Evolutionary conservation across 2,113 vertebrate species (phyloP).

Genomic region (Hypanus sabinus): DNA sequence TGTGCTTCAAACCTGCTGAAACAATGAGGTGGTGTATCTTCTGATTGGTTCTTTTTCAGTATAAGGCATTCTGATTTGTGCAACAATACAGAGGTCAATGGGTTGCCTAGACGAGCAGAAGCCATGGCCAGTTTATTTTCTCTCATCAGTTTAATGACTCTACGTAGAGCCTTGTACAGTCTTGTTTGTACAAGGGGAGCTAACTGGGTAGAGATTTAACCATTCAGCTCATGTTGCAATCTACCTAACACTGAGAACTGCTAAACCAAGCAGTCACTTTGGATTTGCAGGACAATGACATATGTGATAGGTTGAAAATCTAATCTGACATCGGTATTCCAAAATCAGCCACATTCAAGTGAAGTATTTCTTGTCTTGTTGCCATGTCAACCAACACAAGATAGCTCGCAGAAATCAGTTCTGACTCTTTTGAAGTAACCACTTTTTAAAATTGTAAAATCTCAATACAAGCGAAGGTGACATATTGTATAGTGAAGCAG

Average conservation of each 20-base stretch:
- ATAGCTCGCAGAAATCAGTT: background rate
- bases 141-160: background rate
- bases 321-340: constrained; percentile 4
- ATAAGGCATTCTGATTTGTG: background rate
- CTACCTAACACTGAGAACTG: background rate
- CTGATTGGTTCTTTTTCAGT: too few species aligned
- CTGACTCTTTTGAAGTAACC: background rate
- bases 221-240: background rate
- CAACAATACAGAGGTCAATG: background rate
- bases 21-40: background rate
- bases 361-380: background rate
- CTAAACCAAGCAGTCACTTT: background rate
- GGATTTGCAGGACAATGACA: background rate
- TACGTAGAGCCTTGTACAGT: background rate
- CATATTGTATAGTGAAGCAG: background rate
- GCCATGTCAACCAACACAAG: constrained; percentile 14
- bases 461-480: background rate
- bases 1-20: background rate
- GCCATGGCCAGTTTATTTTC: background rate
- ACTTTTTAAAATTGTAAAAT: constrained; percentile 7
- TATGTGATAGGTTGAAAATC: constrained; percentile 19
- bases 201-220: background rate
- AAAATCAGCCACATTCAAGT: constrained; percentile 9
- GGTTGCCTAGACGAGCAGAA: background rate
- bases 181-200: background rate